A percentile compares a stretch with the other conserved stretches of the same genome.
These are phyloP conservation scores for Rutpela maculata DNA, from an alignment of 2,888 invertebrate genomes.

Conservation along the genomic window DNA sequence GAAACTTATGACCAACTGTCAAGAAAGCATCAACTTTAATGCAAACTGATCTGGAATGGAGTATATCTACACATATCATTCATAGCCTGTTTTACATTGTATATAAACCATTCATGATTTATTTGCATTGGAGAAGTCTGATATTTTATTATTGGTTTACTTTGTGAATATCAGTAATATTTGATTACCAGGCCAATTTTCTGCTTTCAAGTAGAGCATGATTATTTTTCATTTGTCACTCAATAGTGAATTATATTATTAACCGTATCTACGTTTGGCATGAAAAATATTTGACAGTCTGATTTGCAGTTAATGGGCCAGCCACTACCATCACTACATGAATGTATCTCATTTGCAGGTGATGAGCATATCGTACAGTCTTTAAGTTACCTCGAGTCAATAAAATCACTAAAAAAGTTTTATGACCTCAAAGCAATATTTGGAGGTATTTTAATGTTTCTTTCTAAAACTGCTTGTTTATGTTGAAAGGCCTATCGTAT, in stretches of 20 bases:
- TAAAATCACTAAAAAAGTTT: not conserved
- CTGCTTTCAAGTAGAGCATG: no score
- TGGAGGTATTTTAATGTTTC: not conserved
- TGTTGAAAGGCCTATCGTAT: not conserved
- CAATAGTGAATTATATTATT: not conserved
- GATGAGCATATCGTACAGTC: not conserved
- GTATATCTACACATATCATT: not conserved
- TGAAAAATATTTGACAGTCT: not conserved
- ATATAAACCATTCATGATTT: no score
- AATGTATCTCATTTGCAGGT: slow-evolving; percentile 1
- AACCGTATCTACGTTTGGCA: not conserved
- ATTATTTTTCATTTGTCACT: no score
- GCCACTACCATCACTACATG: not conserved
- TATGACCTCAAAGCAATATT: not conserved
- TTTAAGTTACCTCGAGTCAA: not conserved
- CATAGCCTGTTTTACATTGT: no score
- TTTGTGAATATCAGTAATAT: no score
- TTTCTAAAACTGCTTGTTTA: not conserved
- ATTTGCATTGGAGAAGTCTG: no score
- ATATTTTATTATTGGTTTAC: no score
- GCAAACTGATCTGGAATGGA: not conserved
- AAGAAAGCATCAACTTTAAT: no score
- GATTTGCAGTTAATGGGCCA: not conserved
- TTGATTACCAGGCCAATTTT: no score
- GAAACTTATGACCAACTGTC: no score